A percentile compares a stretch with the other conserved stretches of the same genome.
phyloP scores from a whole-genome alignment of 2,888 invertebrate genomes.

The Lathronympha strigana region DNA sequence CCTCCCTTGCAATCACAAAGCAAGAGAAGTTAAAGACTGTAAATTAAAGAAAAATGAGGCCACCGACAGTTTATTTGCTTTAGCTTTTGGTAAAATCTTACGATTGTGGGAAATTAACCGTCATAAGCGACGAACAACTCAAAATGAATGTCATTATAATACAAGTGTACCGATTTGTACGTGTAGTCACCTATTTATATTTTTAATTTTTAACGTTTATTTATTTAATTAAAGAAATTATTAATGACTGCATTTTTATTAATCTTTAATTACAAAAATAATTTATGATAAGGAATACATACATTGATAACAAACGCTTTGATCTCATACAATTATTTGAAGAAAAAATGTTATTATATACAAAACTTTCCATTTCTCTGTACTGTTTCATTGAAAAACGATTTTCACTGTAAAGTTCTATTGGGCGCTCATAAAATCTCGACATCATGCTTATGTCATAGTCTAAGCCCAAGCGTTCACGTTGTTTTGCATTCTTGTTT shows the following conservation, averaged over 20 bases:
- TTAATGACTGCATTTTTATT: not conserved
- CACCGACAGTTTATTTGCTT: conserved; percentile 57
- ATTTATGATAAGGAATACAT: not conserved
- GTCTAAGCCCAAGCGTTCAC: not conserved
- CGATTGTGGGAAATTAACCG: conserved; percentile 46
- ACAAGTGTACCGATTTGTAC: conserved; percentile 35
- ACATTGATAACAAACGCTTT: not conserved
- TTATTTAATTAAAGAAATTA: conserved; percentile 19
- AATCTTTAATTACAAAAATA: not conserved
- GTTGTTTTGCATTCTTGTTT: conserved; percentile 1
- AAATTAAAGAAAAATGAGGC: conserved; percentile 44
- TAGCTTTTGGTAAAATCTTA: conserved; percentile 53
- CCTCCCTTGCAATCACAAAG: conserved; percentile 25
- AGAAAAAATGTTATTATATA: not conserved
- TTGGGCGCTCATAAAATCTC: conserved; percentile 8
- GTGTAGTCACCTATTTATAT: conserved; percentile 41
- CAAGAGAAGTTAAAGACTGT: conserved; percentile 31
- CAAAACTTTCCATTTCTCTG: not conserved
- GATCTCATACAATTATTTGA: conserved; percentile 3
- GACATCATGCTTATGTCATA: conserved; percentile 4
- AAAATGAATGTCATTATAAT: conserved; percentile 47
- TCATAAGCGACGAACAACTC: conserved; percentile 35
- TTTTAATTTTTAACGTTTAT: conserved; percentile 40
- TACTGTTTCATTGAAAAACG: not conserved
- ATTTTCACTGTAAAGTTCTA: too few species aligned